Base-by-base conservation (phyloP, 2,113 vertebrate genomes). In the Pardalotus punctatus region DNA sequence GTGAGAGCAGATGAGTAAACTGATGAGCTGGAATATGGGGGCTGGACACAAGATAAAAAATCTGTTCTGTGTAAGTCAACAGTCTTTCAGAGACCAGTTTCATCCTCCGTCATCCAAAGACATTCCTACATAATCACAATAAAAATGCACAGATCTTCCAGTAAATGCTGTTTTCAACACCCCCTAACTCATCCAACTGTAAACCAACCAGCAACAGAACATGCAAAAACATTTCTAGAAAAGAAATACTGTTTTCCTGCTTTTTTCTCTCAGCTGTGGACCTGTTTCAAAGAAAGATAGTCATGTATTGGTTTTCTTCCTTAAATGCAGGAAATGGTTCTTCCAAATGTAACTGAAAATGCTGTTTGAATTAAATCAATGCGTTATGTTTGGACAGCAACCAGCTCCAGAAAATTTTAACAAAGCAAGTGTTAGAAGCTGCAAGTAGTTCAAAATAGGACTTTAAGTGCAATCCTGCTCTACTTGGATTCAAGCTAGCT, bases 281-380 rank as follows among this genome's bases (percentile, higher is more conserved):
- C 16, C 33, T n/a, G 11, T 81, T 93, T 90, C 86, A 88, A 83
- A 73, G 42, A 64, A 94, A 66, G 57, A 93, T 12, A 77, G 33
- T 18, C 0, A 62, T 50, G 23, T 72, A 36, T 48, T 76, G 48
- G 14, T 29, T 77, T 64, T 86, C 64, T 94, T 31, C 78, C 48
- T 47, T 47, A 57, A 87, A 57, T 28, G 19, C 38, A 92, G 58
- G 90, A 92, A 95, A 83, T 73, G 4, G 11, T 71, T 95, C 88
- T 93, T 94, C 82, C 94, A 97, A 90, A 77, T 43, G 76, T 74
- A 60, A 80, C 23, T 76, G 82, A 95, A 89, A 74, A 80, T 33
- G 33, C 18, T 92, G 35, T 76, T 54, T 0, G 2, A 65, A 83
- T 73, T 70, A 94, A 92, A 86, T 77, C 45, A 62, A 58, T 50